phyloP scores from a whole-genome alignment of 2,797 vertebrate species.

The Synaphobranchus kaupii region DNA sequence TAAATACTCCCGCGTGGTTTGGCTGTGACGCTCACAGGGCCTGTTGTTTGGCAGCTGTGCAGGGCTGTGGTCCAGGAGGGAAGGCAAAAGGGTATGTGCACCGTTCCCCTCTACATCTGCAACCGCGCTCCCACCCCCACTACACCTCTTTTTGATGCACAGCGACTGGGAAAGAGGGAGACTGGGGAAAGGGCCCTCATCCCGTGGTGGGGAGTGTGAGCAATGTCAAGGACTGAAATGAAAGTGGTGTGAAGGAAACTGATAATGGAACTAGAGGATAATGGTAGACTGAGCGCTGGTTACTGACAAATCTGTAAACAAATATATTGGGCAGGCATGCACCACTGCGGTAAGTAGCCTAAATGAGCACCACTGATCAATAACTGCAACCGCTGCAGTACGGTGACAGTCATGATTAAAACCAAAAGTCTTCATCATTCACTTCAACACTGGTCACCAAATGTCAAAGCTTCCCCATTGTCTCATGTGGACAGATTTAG shows the following conservation, averaged over 20 bases:
- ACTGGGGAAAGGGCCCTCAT: neutral
- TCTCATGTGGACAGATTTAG: neutral
- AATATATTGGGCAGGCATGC: neutral
- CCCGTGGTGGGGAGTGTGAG: neutral
- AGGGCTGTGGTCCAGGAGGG: neutral
- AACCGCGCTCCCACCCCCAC: neutral
- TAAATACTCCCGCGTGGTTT: neutral
- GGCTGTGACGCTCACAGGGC: neutral
- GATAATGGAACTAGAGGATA: neutral
- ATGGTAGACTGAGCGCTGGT: neutral
- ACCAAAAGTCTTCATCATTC: neutral
- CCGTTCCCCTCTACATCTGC: neutral
- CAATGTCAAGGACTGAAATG: constrained; percentile 8
- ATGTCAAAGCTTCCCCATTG: neutral
- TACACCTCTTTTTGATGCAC: neutral
- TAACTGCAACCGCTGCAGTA: neutral
- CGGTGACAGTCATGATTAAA: neutral
- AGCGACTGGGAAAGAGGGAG: neutral
- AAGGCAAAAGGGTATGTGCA: neutral
- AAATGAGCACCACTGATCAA: neutral
- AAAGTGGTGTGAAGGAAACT: neutral
- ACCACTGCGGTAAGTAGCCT: neutral
- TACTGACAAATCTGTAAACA: neutral
- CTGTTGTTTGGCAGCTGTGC: constrained; percentile 3
- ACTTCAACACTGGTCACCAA: neutral